phyloP scores from a whole-genome alignment of 2,113 vertebrate species.

The Zosterops lateralis region DNA sequence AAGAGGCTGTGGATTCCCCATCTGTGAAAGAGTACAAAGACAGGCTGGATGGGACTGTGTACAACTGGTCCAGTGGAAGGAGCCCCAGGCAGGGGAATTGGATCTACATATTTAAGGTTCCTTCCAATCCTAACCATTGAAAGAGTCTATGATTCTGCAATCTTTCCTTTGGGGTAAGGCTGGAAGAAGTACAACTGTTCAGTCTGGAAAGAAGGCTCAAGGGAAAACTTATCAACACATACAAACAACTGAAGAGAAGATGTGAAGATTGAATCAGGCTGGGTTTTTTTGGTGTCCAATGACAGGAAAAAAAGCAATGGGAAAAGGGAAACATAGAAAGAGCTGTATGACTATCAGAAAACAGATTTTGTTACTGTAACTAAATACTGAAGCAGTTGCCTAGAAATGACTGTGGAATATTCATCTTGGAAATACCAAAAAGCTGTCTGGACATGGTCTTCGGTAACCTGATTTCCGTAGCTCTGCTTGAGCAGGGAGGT shows the following conservation, averaged over 20 bases:
- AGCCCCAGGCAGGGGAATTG: fast-evolving
- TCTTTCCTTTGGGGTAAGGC: background rate
- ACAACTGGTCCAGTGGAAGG: background rate
- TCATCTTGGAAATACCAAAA: background rate
- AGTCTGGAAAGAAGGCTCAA: background rate
- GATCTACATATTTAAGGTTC: background rate
- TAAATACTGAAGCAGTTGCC: background rate
- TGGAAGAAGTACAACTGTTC: background rate
- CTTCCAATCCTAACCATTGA: background rate
- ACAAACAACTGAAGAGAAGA: background rate
- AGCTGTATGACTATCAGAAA: background rate
- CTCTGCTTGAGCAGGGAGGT: background rate
- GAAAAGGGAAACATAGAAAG: background rate
- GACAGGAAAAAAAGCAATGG: background rate
- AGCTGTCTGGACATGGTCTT: background rate
- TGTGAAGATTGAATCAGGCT: background rate
- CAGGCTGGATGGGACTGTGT: background rate
- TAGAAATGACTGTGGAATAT: background rate
- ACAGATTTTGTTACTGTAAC: background rate
- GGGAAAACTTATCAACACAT: too few species aligned
- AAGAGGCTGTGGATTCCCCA: background rate
- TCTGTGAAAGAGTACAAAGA: background rate
- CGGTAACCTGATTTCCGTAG: background rate
- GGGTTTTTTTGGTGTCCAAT: background rate
- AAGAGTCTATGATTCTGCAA: background rate